phyloP scores from a whole-genome alignment of 1,140 invertebrate genomes.

The Drosophila chauvacae region DNA sequence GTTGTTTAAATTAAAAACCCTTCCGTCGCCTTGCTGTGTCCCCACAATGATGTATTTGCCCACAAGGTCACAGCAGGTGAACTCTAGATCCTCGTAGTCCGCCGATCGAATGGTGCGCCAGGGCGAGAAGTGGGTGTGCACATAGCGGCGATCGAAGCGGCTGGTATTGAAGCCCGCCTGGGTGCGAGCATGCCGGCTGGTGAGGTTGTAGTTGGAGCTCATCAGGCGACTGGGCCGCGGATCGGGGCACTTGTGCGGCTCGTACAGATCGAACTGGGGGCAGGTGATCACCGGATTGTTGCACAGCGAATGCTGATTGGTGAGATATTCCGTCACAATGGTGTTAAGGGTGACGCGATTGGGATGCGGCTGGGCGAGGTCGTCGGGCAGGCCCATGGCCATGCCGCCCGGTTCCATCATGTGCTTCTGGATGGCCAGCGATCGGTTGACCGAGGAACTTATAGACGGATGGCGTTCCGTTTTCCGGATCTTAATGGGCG shows the following conservation, averaged over 20 bases:
- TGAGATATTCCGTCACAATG: conserved; percentile 97
- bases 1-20: conserved; percentile 93
- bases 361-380: conserved; percentile 64
- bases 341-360: conserved; percentile 91
- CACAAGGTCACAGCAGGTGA: conserved; percentile 89
- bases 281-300: conserved; percentile 96
- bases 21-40: conserved; percentile 94
- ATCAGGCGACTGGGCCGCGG: conserved; percentile 90
- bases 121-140: conserved; percentile 96
- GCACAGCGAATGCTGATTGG: conserved; percentile 97
- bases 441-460: conserved; percentile 80
- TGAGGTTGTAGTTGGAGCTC: conserved; percentile 89
- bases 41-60: conserved; percentile 93
- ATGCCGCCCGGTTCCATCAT: conserved; percentile 59
- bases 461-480: conserved; percentile 37
- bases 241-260: conserved; percentile 97
- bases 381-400: conserved; percentile 45
- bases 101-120: conserved; percentile 91
- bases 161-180: conserved; percentile 86
- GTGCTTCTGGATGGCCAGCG: conserved; percentile 88
- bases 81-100: conserved; percentile 90
- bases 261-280: conserved; percentile 94
- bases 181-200: conserved; percentile 86
- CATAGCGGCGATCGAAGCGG: conserved; percentile 91
- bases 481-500: conserved; percentile 66